Conservation (phyloP, 2,797 vertebrate species). For the Bovichtus diacanthus region DNA sequence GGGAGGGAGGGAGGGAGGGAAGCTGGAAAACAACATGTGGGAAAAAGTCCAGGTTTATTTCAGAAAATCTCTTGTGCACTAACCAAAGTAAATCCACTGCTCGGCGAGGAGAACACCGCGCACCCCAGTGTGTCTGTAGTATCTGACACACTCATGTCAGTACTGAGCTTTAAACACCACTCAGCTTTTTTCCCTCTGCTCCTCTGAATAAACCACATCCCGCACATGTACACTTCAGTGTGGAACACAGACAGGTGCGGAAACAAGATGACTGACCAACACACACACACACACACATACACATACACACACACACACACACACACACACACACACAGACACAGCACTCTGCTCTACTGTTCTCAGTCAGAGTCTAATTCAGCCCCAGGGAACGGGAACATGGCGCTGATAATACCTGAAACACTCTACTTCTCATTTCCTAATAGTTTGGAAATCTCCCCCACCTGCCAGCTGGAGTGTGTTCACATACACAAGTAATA, state of each 20-base stretch:
- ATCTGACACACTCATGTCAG: slow-evolving; percentile 68
- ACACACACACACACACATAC: slow-evolving; percentile 13
- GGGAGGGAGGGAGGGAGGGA: slow-evolving; percentile 5
- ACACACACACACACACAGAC: slow-evolving; percentile 12
- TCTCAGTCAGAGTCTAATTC: slow-evolving; percentile 54
- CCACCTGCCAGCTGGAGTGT: slow-evolving; percentile 6
- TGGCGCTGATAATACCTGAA: slow-evolving; percentile 69
- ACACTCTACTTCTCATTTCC: slow-evolving; percentile 78
- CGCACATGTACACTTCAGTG: slow-evolving; percentile 61
- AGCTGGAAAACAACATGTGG: slow-evolving; percentile 29
- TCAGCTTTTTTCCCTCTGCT: slow-evolving; percentile 39
- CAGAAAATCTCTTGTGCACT: slow-evolving; percentile 48
- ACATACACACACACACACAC: slow-evolving; percentile 29
- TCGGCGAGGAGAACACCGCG: slow-evolving; percentile 36
- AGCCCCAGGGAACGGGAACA: slow-evolving; percentile 44
- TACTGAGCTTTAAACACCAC: slow-evolving; percentile 58
- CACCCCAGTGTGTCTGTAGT: slow-evolving; percentile 45
- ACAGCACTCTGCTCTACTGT: slow-evolving; percentile 20
- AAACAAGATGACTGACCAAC: slow-evolving; percentile 61
- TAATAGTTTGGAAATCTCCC: slow-evolving; percentile 57
- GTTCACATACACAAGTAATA: slow-evolving; percentile 16
- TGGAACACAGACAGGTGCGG: slow-evolving; percentile 61
- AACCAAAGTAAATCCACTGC: slow-evolving; percentile 46
- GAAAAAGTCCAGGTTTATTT: slow-evolving; percentile 54
- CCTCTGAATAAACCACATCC: slow-evolving; percentile 57